These are phyloP conservation scores for Anguilla pacifica DNA, from an alignment of 2,797 vertebrate species.

Conservation along the genomic window DNA sequence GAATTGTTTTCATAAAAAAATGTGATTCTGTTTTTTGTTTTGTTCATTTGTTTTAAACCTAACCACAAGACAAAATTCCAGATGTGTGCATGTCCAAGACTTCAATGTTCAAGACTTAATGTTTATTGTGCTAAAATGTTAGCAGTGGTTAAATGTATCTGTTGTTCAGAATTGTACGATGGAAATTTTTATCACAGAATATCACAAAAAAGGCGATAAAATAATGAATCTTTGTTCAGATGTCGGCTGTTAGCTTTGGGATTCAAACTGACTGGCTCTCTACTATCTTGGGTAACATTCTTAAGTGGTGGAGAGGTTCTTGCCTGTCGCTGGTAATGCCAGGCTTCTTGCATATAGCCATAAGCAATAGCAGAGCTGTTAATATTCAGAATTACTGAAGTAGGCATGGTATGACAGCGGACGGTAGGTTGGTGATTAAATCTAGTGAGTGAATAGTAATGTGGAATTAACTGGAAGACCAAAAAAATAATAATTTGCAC, in stretches of 20 bases:
- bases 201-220: background rate
- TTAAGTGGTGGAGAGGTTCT: background rate
- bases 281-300: background rate
- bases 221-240: background rate
- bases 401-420: background rate
- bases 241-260: background rate
- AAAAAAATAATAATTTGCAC: background rate
- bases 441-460: constrained; percentile 1
- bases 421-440: background rate
- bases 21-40: background rate
- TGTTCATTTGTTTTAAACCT: background rate
- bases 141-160: background rate
- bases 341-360: background rate
- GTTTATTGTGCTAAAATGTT: background rate
- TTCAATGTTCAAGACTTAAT: background rate
- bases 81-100: background rate
- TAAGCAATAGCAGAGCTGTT: background rate
- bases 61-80: background rate
- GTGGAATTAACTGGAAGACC: background rate
- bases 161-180: background rate
- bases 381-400: background rate
- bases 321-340: background rate
- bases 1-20: background rate
- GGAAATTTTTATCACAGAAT: background rate
- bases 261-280: background rate